These are phyloP conservation scores for Beris chalybata DNA, from an alignment of 2,888 invertebrate species.

Conservation along the genomic window DNA sequence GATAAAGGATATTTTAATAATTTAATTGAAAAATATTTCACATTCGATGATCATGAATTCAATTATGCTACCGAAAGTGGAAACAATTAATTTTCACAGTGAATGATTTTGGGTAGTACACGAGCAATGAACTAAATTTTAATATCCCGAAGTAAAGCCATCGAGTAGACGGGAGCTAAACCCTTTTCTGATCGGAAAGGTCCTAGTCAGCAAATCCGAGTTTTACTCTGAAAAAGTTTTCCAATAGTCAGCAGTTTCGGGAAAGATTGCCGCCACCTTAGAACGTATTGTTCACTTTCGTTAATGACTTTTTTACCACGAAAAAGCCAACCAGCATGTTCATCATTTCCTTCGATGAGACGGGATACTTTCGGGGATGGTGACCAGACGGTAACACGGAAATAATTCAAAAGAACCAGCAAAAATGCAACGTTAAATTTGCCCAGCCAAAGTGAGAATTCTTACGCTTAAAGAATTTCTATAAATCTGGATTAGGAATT, in stretches of 20 bases:
- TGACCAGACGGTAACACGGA: slow-evolving; percentile 5
- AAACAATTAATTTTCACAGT: slow-evolving; percentile 14
- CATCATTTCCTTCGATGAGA: neutral
- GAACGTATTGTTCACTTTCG: slow-evolving; percentile 15
- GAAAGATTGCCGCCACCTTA: neutral
- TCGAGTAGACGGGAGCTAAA: too few species aligned
- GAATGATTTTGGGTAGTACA: slow-evolving; percentile 3
- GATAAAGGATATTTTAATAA: too few species aligned
- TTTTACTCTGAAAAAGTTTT: neutral
- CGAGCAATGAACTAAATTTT: neutral
- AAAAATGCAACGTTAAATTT: neutral
- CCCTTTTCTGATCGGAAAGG: slow-evolving; percentile 2
- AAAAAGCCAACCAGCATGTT: neutral
- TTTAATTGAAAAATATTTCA: too few species aligned
- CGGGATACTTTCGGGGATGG: neutral
- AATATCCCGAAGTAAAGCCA: slow-evolving; percentile 4
- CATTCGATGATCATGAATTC: slow-evolving; percentile 4
- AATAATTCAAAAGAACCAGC: slow-evolving; percentile 10
- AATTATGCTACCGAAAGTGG: slow-evolving; percentile 6
- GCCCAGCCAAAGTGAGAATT: neutral
- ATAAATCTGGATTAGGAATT: slow-evolving; percentile 24
- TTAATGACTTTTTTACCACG: slow-evolving; percentile 17
- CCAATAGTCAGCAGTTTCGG: slow-evolving; percentile 12
- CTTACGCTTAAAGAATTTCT: slow-evolving; percentile 15
- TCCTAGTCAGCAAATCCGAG: slow-evolving; percentile 9